Base-by-base conservation (phyloP, 2,888 invertebrate species). In the Parnassius mnemosyne region DNA sequence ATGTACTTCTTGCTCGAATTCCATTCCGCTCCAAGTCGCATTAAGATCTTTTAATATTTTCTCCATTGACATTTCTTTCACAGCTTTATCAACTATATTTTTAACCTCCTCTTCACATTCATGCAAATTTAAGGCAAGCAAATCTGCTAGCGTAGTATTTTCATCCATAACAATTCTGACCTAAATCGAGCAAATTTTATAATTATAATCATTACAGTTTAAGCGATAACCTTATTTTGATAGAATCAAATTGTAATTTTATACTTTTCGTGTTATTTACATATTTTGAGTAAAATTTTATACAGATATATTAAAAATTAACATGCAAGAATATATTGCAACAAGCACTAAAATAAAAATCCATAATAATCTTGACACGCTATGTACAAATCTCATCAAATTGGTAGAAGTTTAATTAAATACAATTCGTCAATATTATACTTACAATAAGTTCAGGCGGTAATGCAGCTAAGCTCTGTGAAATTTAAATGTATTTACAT, bases 51-150 rank as follows among this genome's bases (percentile, higher is more conserved):
- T 94, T 57, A 99, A 92, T 61, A 96, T 95, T 83, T 98, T 98
- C 85, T 99, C 99, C 98, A 99, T 99, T 2, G 97, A 97, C 97
- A 98, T 98, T 92, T 99, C 99, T 87, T 99, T 99, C 0, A 98
- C 98, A 0, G 99, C 98, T 89, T 98, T 98, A 83, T 99, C 99
- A 10, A 99, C 99, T 74, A 99, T 98, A 82, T 97, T 97, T 78
- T 98, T 97, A 0, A 98, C 98, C 84, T 99, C 98, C 82, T 99
- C 99, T 84, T 99, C 99, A 84, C 97, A 98, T 84, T 98, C 97
- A 83, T 99, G 99, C 10, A 99, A 93, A 85, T 98, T 98, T 55
- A 99, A 87, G 7, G 96, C 96, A 67, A 99, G 90, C 25, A 99
- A 92, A 81, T 99, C 98, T 1, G 98, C 96, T 72, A 99, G 86